Base-by-base conservation (phyloP, 2,797 vertebrate genomes). In the Kryptopterus vitreolus region DNA sequence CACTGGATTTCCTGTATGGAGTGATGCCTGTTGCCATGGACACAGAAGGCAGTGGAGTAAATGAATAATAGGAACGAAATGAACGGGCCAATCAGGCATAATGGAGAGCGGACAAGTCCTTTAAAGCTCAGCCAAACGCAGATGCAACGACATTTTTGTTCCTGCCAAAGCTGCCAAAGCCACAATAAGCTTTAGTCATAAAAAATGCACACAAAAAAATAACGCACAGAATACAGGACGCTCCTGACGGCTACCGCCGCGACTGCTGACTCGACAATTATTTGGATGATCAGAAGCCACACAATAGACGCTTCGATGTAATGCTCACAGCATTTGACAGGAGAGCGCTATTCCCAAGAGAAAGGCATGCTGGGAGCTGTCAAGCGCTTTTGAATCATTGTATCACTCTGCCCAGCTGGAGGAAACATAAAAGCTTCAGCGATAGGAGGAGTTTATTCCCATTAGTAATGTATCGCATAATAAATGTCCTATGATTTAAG, bases 281-380 rank as follows among this genome's bases (percentile, higher is more conserved):
- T 71, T 71, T 52, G 29, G 29, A 71, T 71, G 22, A 71, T 71
- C 48, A 71, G 48, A 71, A 0, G 29, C 48, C 29, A 33, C 29
- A 13, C 29, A 52, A 76, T 26, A 55, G 48, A 59, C 12, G 16
- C 65, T 29, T 58, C 43, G 0, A 43, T 38, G 48, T 75, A 55
- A 52, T 24, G 72, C 46, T 76, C 29, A 58, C n/a, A 52, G 46
- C 62, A 53, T 35, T 66, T 65, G 11, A 70, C 72, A 76, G 52
- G 68, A 76, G 22, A 46, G 57, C 62, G 61, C 20, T 50, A 59
- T 33, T 81, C 59, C 22, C 24, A 83, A 63, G 66, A 73, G 61
- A 84, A 76, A 73, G 43, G 78, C 78, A 79, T 84, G 66, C 78
- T 82, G 81, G 69, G 74, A 84, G 80, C 73, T 70, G 80, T 70